These are phyloP conservation scores for Spodoptera exigua DNA, from an alignment of 2,888 invertebrate species.

Conservation along the genomic window DNA sequence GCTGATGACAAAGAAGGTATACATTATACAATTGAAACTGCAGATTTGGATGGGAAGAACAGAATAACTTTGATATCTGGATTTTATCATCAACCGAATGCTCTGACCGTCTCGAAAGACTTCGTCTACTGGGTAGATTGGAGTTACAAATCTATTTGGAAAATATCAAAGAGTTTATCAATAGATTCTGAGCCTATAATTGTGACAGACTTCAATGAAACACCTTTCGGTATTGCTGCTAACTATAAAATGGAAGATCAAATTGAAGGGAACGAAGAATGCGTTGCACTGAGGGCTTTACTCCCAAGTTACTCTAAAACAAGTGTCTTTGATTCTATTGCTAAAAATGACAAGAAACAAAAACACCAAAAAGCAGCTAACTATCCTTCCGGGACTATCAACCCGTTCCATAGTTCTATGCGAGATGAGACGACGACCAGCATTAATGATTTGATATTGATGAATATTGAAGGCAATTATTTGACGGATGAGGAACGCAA, in stretches of 20 bases:
- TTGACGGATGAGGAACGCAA: conserved; percentile 91
- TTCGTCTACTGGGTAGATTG: conserved; percentile 95
- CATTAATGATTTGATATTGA: too few relatives aligned
- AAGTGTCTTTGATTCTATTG: too few relatives aligned
- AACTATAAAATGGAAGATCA: conserved; percentile 77
- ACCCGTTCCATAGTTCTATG: too few relatives aligned
- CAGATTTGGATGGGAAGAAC: conserved; percentile 92
- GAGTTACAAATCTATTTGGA: conserved; percentile 91
- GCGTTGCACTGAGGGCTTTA: conserved; percentile 64
- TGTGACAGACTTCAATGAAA: conserved; percentile 62
- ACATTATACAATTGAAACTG: conserved; percentile 92
- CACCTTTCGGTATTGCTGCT: conserved; percentile 76
- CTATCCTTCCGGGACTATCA: too few relatives aligned
- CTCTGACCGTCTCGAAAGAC: conserved; percentile 92
- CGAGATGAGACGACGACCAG: too few relatives aligned
- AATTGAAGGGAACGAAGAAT: conserved; percentile 67
- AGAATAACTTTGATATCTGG: conserved; percentile 88
- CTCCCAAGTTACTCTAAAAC: conserved; percentile 32
- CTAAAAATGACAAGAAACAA: too few relatives aligned
- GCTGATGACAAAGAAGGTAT: conserved; percentile 92
- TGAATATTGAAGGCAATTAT: too few relatives aligned
- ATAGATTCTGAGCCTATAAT: conserved; percentile 59
- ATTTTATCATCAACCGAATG: conserved; percentile 91
- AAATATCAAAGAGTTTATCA: conserved; percentile 80
- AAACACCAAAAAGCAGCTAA: too few relatives aligned